These are phyloP conservation scores for Apis cerana DNA, from an alignment of 1,140 invertebrate species.

Conservation along the genomic window DNA sequence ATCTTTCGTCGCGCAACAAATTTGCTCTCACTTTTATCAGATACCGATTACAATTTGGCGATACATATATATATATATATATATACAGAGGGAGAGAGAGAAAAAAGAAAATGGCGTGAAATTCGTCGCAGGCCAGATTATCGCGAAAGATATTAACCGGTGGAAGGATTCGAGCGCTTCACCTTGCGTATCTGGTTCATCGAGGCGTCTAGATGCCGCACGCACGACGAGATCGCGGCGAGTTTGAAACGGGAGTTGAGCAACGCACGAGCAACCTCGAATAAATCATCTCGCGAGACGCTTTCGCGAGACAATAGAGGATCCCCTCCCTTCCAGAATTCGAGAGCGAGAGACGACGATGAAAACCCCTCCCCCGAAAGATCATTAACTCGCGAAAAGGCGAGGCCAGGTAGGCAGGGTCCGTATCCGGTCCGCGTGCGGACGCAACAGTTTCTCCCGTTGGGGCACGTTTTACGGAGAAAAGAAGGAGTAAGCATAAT, in stretches of 20 bases:
- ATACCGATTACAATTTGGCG: background rate
- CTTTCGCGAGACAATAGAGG: background rate
- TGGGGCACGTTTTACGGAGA: constrained; percentile 70
- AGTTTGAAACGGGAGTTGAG: background rate
- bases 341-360: too few species aligned
- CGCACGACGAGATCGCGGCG: background rate
- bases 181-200: background rate
- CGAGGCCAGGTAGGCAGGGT: too few species aligned
- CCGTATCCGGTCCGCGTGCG: constrained; percentile 51
- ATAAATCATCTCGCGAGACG: background rate
- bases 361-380: too few species aligned
- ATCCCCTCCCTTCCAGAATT: background rate
- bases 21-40: background rate
- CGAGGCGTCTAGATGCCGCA: background rate
- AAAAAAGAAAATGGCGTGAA: background rate
- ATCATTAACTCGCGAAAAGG: too few species aligned
- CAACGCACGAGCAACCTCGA: background rate
- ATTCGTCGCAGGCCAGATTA: background rate
- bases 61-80: too few species aligned
- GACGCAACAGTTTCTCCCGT: constrained; percentile 68
- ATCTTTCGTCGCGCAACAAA: background rate
- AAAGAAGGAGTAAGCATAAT: constrained; percentile 73
- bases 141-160: background rate
- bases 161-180: background rate
- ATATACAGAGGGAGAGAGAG: background rate